Evolutionary conservation across 2,113 vertebrate genomes (phyloP), one percentile per base, ranked within the genome.

Genomic region (Pluvialis apricaria): DNA sequence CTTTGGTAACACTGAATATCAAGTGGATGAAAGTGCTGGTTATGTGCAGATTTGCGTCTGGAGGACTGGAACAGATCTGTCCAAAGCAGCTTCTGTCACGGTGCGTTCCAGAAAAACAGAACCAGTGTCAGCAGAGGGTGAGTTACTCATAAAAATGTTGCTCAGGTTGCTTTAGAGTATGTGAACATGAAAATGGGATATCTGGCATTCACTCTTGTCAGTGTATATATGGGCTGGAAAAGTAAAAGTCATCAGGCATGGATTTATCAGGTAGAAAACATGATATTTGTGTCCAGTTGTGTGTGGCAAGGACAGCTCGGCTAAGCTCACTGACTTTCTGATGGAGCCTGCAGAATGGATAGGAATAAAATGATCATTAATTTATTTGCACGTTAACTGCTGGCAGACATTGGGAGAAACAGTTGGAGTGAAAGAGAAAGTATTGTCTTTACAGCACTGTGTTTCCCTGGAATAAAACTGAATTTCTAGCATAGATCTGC

Each of bases 31-130:
- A 97, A 98, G 98, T 29, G 96, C 98, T 52, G 98, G 98, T 57
- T 98, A 98, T 1, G 94, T 99, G 62, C 98, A 99, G 84, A 98
- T 99, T 65, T 95, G 68, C 60, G 98, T 99, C 60, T 98, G 98
- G 98, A 98, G 99, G 92, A 99, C 98, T 20, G 99, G 99, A 15
- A 98, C 98, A 4, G 99, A 99, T 91, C 97, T 99, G 80, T 99
- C 99, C 44, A 98, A 98, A 96, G 97, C 96, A 2, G 98, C 99
- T 14, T 98, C 98, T 1, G 97, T 99, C 85, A 99, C 97, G 0
- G 98, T 99, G 55, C 93, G 54, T 62, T 99, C 99, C 96, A 97
- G 98, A 92, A 99, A 98, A 97, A 98, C 96, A 4, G 98, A 99
- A 34, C 98, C 98, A 3, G 81, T 98, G 54, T 98, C 98, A 76